Conservation (phyloP, 2,113 vertebrate genomes). For the Myxocyprinus asiaticus region DNA sequence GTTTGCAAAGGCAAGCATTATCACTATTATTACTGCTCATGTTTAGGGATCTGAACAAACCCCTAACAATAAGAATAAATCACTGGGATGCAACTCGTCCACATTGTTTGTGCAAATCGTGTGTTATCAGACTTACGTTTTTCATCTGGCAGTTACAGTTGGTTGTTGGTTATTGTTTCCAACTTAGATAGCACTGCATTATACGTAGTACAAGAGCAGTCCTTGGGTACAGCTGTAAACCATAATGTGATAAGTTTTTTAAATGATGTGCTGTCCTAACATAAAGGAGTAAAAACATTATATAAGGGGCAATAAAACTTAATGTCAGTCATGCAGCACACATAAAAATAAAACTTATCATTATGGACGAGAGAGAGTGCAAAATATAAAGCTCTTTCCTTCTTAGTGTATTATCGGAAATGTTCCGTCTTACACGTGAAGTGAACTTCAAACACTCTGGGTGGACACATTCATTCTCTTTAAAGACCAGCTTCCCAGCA, state of each 20-base stretch:
- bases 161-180: not conserved
- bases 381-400: not conserved
- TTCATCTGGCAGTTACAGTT: no score
- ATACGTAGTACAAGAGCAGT: not conserved
- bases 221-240: not conserved
- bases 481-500: not conserved
- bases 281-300: not conserved
- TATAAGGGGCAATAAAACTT: not conserved
- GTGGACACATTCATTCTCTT: not conserved
- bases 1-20: no score
- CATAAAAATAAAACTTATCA: not conserved
- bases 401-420: not conserved
- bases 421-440: conserved; percentile 10
- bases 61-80: no score
- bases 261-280: not conserved
- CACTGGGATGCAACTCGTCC: no score
- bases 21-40: no score
- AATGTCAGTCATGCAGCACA: not conserved
- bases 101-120: no score
- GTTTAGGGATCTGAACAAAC: no score
- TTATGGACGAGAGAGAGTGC: no score
- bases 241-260: not conserved
- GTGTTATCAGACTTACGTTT: no score
- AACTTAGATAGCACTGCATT: conserved; percentile 5
- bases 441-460: conserved; percentile 15